Evolutionary conservation across 2,888 invertebrate species (phyloP), one percentile per base, ranked within the genome.

Genomic region (Boloria selene): DNA sequence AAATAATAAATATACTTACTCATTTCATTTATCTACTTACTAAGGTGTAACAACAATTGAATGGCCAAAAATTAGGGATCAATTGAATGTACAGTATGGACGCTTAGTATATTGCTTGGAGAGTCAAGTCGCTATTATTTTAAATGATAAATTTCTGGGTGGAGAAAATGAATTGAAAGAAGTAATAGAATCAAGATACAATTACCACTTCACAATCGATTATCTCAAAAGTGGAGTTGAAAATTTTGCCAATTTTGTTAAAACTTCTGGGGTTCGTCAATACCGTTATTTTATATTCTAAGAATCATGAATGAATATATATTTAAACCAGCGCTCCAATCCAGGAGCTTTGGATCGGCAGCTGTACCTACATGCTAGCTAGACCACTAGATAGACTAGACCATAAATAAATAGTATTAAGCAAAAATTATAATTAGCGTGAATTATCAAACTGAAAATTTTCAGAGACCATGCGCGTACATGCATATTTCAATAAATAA

Each of bases 391-490:
- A 6, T n/a, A n/a, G n/a, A n/a, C n/a, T n/a, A n/a, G 7, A 1
- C 2, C 31, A 31, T 31, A 38, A 38, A 38, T 10, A 7, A 38
- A 38, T 38, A 7, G 31, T 10, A 31, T 2, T 31, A 10, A 31
- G 31, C 7, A n/a, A 49, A 49, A 10, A 49, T 49, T 16, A 26
- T n/a, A 18, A n/a, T 7, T 3, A 26, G 2, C 13, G n/a, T 14
- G 26, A 26, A n/a, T 18, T 31, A n/a, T 26, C 14, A 52, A n/a
- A 10, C 1, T 38, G 31, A 6, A 17, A 14, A 55, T n/a, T 93
- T 93, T 73, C 84, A 94, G 94, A 90, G 94, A 75, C 90, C 93
- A 45, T 91, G 87, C 74, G 93, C 89, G 2, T 94, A 93, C 74
- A 84, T 94, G 74, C 93, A 93, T 54, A 85, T 94, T 71, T 80